These are phyloP conservation scores for Bostrychus sinensis DNA, from an alignment of 2,113 vertebrate genomes.

Conservation along the genomic window DNA sequence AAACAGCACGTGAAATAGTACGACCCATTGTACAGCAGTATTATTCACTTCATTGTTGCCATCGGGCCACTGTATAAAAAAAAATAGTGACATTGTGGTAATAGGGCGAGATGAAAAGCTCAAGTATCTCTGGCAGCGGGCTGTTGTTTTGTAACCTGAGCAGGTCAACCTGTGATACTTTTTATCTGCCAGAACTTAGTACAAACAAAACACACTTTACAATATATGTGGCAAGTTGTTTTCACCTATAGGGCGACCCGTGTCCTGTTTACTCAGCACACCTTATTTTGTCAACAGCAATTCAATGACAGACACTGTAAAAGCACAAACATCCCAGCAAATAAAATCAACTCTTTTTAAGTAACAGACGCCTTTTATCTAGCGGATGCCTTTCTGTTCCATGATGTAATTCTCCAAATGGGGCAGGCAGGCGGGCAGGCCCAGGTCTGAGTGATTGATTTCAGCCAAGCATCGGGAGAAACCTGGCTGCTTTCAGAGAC, in stretches of 20 bases:
- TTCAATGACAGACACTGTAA: constrained; percentile 55
- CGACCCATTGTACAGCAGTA: constrained; percentile 68
- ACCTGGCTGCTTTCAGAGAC: constrained; percentile 89
- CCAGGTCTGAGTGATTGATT: constrained; percentile 87
- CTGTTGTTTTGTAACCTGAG: constrained; percentile 66
- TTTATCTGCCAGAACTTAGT: constrained; percentile 47
- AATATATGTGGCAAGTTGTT: constrained; percentile 35
- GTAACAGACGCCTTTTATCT: constrained; percentile 76
- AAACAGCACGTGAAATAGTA: constrained; percentile 71
- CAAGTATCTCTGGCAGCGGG: constrained; percentile 57
- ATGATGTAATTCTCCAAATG: constrained; percentile 84
- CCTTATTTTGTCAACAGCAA: constrained; percentile 67
- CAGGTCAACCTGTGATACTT: constrained; percentile 49
- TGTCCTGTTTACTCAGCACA: constrained; percentile 52
- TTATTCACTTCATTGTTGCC: constrained; percentile 73
- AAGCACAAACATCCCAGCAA: constrained; percentile 63
- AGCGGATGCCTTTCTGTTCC: constrained; percentile 73
- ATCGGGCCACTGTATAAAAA: constrained; percentile 61
- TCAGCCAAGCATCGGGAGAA: constrained; percentile 81
- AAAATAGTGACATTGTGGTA: constrained; percentile 61
- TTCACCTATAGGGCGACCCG: constrained; percentile 49
- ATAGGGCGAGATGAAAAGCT: constrained; percentile 58
- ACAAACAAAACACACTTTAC: constrained; percentile 18
- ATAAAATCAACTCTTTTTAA: constrained; percentile 77
- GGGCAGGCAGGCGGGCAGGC: constrained; percentile 77